Evolutionary conservation across 2,888 invertebrate species (phyloP), one percentile per base, ranked within the genome.

Genomic region (Clostera curtula): DNA sequence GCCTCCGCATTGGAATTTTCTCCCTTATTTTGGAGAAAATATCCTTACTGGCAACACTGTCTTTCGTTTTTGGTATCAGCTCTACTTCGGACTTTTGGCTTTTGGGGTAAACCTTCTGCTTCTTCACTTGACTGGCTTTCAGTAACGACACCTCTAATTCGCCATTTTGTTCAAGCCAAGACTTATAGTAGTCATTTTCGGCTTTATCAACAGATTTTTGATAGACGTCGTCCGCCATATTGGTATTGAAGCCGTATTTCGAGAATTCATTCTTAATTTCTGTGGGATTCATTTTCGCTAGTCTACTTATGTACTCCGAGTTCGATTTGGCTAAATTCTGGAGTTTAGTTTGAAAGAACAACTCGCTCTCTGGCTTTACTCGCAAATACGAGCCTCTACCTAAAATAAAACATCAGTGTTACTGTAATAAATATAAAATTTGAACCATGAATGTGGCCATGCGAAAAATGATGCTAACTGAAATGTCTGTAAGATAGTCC

Each of bases 401-500:
- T 77, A 62, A 45, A 75, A 61, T 40, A 13, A 18, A 21, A 29
- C 24, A 25, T 19, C 35, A 17, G n/a, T n/a, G n/a, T n/a, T n/a
- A n/a, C n/a, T n/a, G n/a, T n/a, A n/a, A n/a, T 26, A 42, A 28
- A 25, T 25, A 28, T 10, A 24, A 28, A 24, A 19, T 40, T 49
- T 67, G 79, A 82, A 82, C 82, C 82, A 82, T 82, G 82, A 82
- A 82, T 80, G 79, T 47, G 45, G 31, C 22, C 29, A 25, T 40
- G 24, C 21, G 36, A 47, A 34, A 34, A 39, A 46, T 51, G 54
- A 43, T 52, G 35, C 48, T 44, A 58, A 63, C 69, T 63, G 43
- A 69, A 65, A 82, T 79, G 82, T 83, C 82, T 82, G 82, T 83
- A 82, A 82, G 82, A 76, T 77, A 73, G 56, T 56, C 60, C 56